phyloP scores from a whole-genome alignment of 2,797 vertebrate species.

The Eulemur rubriventer region DNA sequence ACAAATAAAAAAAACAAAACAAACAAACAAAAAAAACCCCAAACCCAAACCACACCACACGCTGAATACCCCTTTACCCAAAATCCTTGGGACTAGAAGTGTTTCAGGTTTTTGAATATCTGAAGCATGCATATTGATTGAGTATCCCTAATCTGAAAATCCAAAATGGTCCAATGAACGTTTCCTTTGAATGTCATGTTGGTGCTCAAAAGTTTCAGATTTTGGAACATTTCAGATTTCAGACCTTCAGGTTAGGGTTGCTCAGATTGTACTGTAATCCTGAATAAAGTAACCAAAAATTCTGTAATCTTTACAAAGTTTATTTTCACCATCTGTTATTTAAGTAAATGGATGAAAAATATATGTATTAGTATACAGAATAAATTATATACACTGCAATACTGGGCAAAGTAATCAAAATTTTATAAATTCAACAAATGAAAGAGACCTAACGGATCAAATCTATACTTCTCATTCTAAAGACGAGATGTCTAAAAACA shows the following conservation, averaged over 20 bases:
- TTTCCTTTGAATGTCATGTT: not conserved
- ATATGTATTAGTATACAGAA: not conserved
- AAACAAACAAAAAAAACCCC: conserved; percentile 7
- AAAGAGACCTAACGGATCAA: not conserved
- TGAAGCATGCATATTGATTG: not conserved
- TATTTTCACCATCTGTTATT: not conserved
- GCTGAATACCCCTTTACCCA: not conserved
- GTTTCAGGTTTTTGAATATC: not conserved
- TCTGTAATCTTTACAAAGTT: not conserved
- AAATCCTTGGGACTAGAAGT: not conserved
- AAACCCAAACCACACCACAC: not conserved
- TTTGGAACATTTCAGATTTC: not conserved
- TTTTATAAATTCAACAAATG: conserved; percentile 6
- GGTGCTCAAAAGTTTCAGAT: not conserved
- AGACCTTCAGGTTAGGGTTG: not conserved
- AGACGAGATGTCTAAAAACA: not conserved
- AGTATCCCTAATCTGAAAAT: not conserved
- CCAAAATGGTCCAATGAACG: not conserved
- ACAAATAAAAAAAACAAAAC: conserved; percentile 1
- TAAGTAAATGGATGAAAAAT: not conserved
- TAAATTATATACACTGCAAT: not conserved
- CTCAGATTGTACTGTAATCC: not conserved
- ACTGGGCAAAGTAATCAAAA: not conserved
- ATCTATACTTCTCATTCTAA: not conserved
- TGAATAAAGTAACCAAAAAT: not conserved